Base-by-base conservation (phyloP, 1,140 invertebrate species). In the Micrasema longulum region DNA sequence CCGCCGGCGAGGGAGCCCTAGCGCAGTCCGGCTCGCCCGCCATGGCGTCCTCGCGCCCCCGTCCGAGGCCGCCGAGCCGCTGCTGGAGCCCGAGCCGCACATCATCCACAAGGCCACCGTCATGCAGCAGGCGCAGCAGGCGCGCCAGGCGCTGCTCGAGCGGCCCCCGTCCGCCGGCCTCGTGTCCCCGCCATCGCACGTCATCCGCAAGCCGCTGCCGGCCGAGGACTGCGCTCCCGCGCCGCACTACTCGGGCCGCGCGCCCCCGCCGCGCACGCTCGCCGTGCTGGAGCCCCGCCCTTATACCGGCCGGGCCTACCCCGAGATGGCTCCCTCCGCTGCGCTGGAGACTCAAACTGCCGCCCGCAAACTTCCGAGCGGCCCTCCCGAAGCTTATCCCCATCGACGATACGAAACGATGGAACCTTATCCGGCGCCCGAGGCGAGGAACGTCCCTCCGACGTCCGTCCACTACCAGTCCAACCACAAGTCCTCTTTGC, bases 101-200 rank as follows among this genome's bases (percentile, higher is more conserved):
- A 80, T 84, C 57, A 83, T 83, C 71, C 79, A 85, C 72, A 85
- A 85, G 70, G 84, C 84, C 14, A 85, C 84, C 18, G 84, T 85
- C 1, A 85, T 85, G 84, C 79, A 83, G 14, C 83, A 86, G 66
- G 85, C 85, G 12, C 80, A 85, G n/a, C 83, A 84, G 66, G 82
- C 82, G 71, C 84, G 76, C 71, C 86, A 75, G 45, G 81, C 77
- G 78, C 81, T 7, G 76, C 80, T 84, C 50, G 84, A 84, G 45
- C 82, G 84, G 68, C 82, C 83, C 38, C 71, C 80, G 4, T 77
- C 76, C 14, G 78, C 77, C 23, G 78, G 79, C 7, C 52, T 69
- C 50, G 77, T 83, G 3, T 85, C 84, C 45, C 52, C 57, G 16
- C 50, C 55, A 3, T 38, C 50, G 78, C 16, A 63, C 76, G 35